phyloP scores from a whole-genome alignment of 2,113 vertebrate species.

The Calyptomena viridis region DNA sequence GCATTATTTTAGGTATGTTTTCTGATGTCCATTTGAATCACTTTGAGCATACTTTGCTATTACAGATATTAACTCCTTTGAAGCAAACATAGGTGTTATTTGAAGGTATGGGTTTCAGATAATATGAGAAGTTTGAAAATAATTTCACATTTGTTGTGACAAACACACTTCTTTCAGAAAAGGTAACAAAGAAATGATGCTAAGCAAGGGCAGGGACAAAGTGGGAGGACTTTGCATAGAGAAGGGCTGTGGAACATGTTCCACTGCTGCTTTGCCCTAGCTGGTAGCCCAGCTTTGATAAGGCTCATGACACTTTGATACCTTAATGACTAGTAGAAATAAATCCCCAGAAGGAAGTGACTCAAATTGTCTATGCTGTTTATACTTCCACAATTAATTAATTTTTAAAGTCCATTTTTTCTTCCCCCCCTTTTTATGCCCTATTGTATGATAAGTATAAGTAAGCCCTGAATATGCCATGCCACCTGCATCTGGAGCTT shows the following conservation, averaged over 20 bases:
- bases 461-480: not conserved
- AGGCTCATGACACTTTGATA: not conserved
- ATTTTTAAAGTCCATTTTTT: not conserved
- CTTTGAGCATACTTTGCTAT: not conserved
- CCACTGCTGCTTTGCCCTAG: not conserved
- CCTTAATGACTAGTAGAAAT: not conserved
- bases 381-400: not conserved
- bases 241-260: not conserved
- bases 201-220: not conserved
- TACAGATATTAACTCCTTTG: not conserved
- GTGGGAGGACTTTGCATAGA: not conserved
- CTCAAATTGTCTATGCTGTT: not conserved
- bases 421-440: not conserved
- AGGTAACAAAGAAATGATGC: no score
- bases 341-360: not conserved
- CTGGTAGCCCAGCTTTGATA: not conserved
- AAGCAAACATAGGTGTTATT: not conserved
- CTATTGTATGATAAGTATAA: rapidly evolving
- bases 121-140: not conserved
- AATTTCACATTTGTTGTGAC: not conserved
- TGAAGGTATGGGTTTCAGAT: not conserved
- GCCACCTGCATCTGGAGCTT: not conserved
- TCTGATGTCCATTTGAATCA: not conserved
- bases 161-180: not conserved
- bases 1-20: not conserved